Evolutionary conservation across 2,888 invertebrate species (phyloP), one percentile per base, ranked within the genome.

Genomic region (Agonopterix heracliana): DNA sequence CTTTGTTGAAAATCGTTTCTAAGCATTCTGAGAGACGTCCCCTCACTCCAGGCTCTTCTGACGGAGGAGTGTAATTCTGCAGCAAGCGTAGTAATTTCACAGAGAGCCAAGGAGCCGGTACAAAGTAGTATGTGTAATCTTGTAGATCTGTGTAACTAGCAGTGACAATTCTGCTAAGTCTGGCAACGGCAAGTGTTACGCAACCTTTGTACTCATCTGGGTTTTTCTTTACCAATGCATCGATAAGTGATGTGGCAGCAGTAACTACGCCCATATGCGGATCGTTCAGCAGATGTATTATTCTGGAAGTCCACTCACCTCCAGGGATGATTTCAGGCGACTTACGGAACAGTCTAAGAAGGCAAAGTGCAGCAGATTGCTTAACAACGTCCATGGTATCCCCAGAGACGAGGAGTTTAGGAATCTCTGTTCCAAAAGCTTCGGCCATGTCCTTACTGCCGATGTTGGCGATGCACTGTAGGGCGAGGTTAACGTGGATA

Each of bases 391-490:
- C 99, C 93, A 99, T 98, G 11, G 99, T 99, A 77, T 99, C 99
- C 34, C 98, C 99, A 53, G 99, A 99, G 38, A 99, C 98, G 56
- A 99, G 92, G 48, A 99, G 90, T 82, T 98, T 98, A 54, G 99
- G 99, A 78, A 99, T 98, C 82, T 99, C 99, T 65, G 95, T 95
- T 48, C 97, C 96, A 87, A 99, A 98, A 44, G 98, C 98, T 81
- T 99, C 99, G n/a, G 98, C 99, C 99, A 99, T 99, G 79, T 99
- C 99, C 71, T 96, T 95, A 78, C 98, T 98, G 51, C 99, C 99
- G 81, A 99, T 99, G 83, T 99, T 99, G 48, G 99, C 99, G 74
- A 99, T 99, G 85, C 99, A 99, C 86, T 99, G 99, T 61, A 99
- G 91, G 45, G 99, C 99, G 74, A 99, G 91, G 84, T 98, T 99